Base-by-base conservation (phyloP, 2,113 vertebrate genomes). In the Cavia aperea region DNA sequence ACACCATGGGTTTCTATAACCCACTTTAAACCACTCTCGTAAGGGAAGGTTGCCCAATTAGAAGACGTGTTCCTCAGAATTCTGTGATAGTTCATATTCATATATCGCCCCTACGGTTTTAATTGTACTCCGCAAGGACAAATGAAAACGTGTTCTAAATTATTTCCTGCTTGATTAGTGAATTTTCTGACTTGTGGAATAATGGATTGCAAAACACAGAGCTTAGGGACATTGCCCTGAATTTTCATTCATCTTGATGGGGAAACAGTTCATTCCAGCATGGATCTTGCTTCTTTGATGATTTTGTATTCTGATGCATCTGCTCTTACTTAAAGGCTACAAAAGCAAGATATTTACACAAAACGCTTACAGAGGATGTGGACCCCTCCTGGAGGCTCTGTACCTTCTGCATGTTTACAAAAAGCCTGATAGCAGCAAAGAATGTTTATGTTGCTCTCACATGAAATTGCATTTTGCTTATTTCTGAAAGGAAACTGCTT, bases 71-170 rank as follows among this genome's bases (percentile, higher is more conserved):
- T 93, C 86, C 1, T 10, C 49, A 90, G 77, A 0, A 83, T 49
- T 63, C 81, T 92, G 82, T 95, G 86, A 96, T 95, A 23, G 93
- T 93, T 5, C 93, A 91, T 96, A 93, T 58, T 75, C 81, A 60
- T 94, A 90, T 91, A 86, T 33, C 54, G 94, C 93, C 96, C 93
- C 75, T 93, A 51, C 93, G 95, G 93, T 95, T 97, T 89, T 92
- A 81, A 92, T 68, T 68, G 88, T 23, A 19, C 75, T 81, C 62
- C 87, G 3, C 82, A 46, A 93, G 43, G 93, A 96, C 86, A 90
- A 82, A 89, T 16, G 81, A 31, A 79, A 75, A 83, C 0, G 0
- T 46, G 63, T 56, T 63, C 24, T 26, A 51, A 93, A 75, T 89
- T 62, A 33, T 51, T 58, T 90, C 63, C 15, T 24, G n/a, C 72